phyloP scores from a whole-genome alignment of 2,888 invertebrate genomes.

The Stenichneumon culpator region DNA sequence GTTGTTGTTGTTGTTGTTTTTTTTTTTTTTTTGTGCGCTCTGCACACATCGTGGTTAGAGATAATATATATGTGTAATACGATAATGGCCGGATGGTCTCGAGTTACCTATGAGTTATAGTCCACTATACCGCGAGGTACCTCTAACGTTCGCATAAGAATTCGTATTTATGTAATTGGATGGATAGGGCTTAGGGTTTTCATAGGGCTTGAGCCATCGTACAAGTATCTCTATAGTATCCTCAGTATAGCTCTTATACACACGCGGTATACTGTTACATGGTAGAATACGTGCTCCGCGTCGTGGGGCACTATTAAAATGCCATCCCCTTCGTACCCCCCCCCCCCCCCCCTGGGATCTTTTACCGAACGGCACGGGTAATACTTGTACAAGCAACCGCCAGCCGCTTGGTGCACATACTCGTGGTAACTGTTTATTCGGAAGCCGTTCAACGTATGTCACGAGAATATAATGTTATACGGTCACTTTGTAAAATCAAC shows the following conservation, averaged over 20 bases:
- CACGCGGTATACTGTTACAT: constrained; percentile 24
- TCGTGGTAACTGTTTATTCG: constrained; percentile 73
- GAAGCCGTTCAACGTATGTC: constrained; percentile 74
- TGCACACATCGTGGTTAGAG: neutral
- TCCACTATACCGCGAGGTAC: constrained; percentile 40
- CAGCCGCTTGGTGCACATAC: constrained; percentile 53
- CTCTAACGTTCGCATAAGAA: constrained; percentile 61
- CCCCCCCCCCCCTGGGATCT: constrained; percentile 22
- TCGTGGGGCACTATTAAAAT: constrained; percentile 70
- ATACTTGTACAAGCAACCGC: constrained; percentile 65
- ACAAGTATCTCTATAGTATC: constrained; percentile 18
- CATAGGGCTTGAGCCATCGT: constrained; percentile 74
- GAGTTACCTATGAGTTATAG: constrained; percentile 52
- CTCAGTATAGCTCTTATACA: constrained; percentile 20
- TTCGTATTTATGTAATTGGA: constrained; percentile 76
- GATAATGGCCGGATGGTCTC: constrained; percentile 57
- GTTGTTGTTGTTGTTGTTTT: neutral
- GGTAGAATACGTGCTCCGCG: constrained; percentile 3
- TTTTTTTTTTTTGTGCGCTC: neutral
- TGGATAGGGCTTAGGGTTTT: constrained; percentile 76
- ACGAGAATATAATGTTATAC: constrained; percentile 72
- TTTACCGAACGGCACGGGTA: constrained; percentile 36
- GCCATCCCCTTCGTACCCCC: constrained; percentile 45
- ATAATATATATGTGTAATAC: constrained; percentile 11
- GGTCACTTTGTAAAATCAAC: constrained; percentile 72